Base-by-base conservation (phyloP, 2,797 vertebrate species). In the Anguilla obscura region DNA sequence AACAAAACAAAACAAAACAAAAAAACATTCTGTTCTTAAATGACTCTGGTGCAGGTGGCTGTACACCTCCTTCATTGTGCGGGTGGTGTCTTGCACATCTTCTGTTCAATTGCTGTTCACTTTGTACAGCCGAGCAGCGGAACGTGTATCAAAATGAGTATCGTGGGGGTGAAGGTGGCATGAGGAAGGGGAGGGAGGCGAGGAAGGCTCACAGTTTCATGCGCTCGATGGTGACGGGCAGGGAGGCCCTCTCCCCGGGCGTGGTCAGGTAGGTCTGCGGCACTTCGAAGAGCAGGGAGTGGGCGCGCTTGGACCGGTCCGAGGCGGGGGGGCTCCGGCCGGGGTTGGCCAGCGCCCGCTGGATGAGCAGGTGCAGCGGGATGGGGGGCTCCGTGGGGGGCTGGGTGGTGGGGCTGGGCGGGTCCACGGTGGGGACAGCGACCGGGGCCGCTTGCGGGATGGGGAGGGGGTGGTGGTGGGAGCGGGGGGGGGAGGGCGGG, bases 181-280 rank as follows among this genome's bases (percentile, higher is more conserved):
- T 48, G 30, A 86, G 50, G 9, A 30, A 89, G 85, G 33, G 54
- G 48, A 12, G 60, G 45, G 27, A 50, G 3, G 21, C 8, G 36
- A 80, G 50, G n/a, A 18, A 58, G 71, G 97, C 98, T 98, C 94
- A 99, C 98, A 99, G 97, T 96, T 98, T 97, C 66, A 99, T 96
- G 89, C 97, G 97, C 94, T 99, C 98, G 0, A 99, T 97, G 92
- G 97, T 98, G 93, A 99, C 90, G 0, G 98, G 98, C 71, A 99
- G 96, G 0, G 98, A 98, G 90, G 92, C 92, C 0, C 97, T 95
- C 0, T 91, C 90, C 8, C 83, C 92, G 0, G 85, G 90, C 80
- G 95, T 92, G 0, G 0, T 85, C 18, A 96, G 93, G 48, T 82
- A 97, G 92, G 0, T 94, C 95, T 95, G 96, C 14, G 91, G 94